Percentiles rank a stretch among this genome's conserved stretches.
phyloP scores from a whole-genome alignment of 2,797 vertebrate species.

The Falco concolor region DNA sequence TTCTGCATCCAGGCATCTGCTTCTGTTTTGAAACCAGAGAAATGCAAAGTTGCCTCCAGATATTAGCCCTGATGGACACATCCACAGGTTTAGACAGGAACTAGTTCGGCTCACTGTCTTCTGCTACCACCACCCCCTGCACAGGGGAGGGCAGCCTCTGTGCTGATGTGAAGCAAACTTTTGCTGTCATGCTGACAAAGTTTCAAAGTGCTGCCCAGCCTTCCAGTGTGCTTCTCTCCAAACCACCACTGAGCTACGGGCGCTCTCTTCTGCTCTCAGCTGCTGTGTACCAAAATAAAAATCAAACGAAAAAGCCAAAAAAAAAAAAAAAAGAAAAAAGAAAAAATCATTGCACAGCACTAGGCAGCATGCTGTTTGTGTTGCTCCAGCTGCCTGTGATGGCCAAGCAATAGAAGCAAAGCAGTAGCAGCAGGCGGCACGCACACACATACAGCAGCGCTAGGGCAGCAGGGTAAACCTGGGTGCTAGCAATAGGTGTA shows the following conservation, averaged over 20 bases:
- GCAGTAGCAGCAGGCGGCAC: not conserved
- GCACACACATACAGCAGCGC: accelerated
- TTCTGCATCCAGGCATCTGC: not conserved
- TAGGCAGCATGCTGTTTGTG: not conserved
- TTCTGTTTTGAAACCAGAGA: not conserved
- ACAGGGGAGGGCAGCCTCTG: not conserved
- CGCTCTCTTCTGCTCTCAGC: not conserved
- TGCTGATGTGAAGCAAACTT: not conserved
- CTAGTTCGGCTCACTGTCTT: not conserved
- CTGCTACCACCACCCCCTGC: not conserved
- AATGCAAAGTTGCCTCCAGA: not conserved
- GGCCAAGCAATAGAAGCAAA: not conserved
- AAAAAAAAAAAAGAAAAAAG: no score
- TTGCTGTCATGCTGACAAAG: no score
- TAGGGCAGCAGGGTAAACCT: not conserved
- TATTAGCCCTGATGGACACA: not conserved
- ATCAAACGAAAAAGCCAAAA: not conserved
- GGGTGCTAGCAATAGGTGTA: accelerated
- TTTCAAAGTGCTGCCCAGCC: not conserved
- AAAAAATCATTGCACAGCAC: not conserved
- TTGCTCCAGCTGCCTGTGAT: slow-evolving; percentile 38
- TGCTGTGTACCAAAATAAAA: slow-evolving; percentile 24
- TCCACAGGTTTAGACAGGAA: not conserved
- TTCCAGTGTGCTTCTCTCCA: not conserved
- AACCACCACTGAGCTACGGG: not conserved